phyloP scores from a whole-genome alignment of 2,797 vertebrate genomes.

The Cyprinella venusta region DNA sequence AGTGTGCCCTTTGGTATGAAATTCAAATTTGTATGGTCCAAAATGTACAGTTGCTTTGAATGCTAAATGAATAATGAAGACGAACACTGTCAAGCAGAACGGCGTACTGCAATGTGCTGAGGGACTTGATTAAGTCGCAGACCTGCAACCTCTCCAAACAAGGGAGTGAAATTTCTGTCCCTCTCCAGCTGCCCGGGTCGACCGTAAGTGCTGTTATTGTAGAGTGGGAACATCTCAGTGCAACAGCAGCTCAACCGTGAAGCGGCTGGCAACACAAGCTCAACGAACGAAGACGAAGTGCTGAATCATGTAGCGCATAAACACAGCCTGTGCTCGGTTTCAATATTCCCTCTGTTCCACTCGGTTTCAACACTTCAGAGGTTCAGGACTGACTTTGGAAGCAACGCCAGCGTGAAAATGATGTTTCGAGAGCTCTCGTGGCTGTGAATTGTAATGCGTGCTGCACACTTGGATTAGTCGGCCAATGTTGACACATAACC shows the following conservation, averaged over 20 bases:
- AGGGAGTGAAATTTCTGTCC: constrained; percentile 34
- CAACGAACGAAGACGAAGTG: constrained; percentile 12
- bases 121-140: not conserved
- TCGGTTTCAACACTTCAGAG: not conserved
- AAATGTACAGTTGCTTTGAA: not conserved
- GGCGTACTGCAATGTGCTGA: not conserved
- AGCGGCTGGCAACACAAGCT: constrained; percentile 34
- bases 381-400: not conserved
- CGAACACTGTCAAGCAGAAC: not conserved
- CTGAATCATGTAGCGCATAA: constrained; percentile 30
- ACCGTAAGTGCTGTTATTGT: constrained; percentile 41
- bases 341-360: constrained; percentile 3
- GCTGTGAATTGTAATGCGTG: not conserved
- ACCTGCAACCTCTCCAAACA: constrained; percentile 18
- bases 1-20: constrained; percentile 2
- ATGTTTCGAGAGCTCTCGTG: not conserved
- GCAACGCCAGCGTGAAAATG: not conserved
- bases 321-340: constrained; percentile 13
- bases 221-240: constrained; percentile 36
- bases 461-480: not conserved
- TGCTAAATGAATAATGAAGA: constrained; percentile 15
- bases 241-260: constrained; percentile 38
- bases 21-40: not conserved
- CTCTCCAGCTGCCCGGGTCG: constrained; percentile 5
- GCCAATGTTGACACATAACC: not conserved